Evolutionary conservation across 2,113 vertebrate genomes (phyloP), one percentile per base, ranked within the genome.

Genomic region (Petromus typicus): DNA sequence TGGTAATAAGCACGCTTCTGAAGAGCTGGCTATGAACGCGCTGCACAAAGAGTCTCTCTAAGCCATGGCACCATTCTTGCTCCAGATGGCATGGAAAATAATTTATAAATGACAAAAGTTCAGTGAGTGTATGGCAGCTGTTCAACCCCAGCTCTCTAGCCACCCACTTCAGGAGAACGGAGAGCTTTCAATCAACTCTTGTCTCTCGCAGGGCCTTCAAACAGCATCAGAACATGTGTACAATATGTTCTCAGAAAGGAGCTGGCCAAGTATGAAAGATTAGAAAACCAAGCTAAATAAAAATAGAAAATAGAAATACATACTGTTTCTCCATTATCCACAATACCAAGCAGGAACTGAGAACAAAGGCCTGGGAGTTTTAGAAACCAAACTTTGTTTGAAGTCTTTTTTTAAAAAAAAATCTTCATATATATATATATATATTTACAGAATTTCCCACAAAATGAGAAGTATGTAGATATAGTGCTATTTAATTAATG

Each of bases 21-120:
- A 83, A 94, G 97, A 76, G 79, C 27, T 66, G 92, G 94, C 79
- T 37, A 17, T 25, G 83, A 93, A 94, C 45, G 89, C 83, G 96
- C 89, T 88, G 97, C 91, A 94, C 89, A 75, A 97, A 95, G 95
- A 89, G 73, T 63, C 92, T 97, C 93, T 90, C 75, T 89, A 93
- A 98, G 95, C 94, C 63, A 67, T 97, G 95, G 95, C 94, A 97
- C 96, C 71, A 22, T 90, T 96, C 98, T 98, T 98, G 98, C 98
- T 99, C 99, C 99, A 99, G 99, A 99, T 99, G 99, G 99, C 98
- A 97, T 89, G 96, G 98, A 99, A 99, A 99, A 99, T 99, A 99
- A 99, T 99, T 99, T 98, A 99, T 98, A 99, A 99, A 99, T 98
- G 98, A 99, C 98, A 98, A 92, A 98, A 99, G 98, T 99, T 99